A percentile compares a stretch with the other conserved stretches of the same genome.
These are phyloP conservation scores for Sinodicranocentrus sp. DNA, from an alignment of 2,888 invertebrate species.

Conservation along the genomic window DNA sequence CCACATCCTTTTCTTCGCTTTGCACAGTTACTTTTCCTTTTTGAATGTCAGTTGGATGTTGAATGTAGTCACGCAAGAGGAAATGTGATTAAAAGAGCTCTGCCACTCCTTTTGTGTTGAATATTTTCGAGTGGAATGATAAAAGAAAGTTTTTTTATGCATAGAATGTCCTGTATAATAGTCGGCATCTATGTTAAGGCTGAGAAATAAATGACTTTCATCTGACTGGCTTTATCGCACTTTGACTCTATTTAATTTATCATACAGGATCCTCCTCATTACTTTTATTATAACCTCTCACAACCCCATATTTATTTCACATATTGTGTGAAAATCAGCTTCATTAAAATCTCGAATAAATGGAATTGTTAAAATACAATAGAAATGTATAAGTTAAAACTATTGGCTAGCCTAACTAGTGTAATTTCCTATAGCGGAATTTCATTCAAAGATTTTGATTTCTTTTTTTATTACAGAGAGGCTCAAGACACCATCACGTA, in stretches of 20 bases:
- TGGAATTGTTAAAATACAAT: too few relatives aligned
- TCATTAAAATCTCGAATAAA: too few relatives aligned
- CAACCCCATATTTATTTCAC: too few relatives aligned
- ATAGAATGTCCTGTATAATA: too few relatives aligned
- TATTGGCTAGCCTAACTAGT: too few relatives aligned
- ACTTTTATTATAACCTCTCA: background rate
- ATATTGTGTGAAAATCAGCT: too few relatives aligned
- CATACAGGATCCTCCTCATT: background rate
- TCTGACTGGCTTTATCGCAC: background rate
- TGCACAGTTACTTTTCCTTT: constrained; percentile 14
- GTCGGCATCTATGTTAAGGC: background rate
- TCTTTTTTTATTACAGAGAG: constrained; percentile 56
- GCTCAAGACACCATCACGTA: constrained; percentile 61
- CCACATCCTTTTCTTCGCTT: constrained; percentile 22
- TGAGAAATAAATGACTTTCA: constrained; percentile 19
- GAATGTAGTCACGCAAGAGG: constrained; percentile 58
- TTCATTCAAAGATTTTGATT: too few relatives aligned
- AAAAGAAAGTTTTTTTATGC: background rate
- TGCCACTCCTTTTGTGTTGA: constrained; percentile 39
- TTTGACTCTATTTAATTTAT: constrained; percentile 6
- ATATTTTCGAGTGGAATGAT: constrained; percentile 13
- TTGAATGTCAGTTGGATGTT: constrained; percentile 43
- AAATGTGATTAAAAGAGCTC: constrained; percentile 58
- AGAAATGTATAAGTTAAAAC: too few relatives aligned
- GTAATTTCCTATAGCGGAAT: too few relatives aligned